Evolutionary conservation across 2,113 vertebrate genomes (phyloP).

Genomic region (Syrrhaptes paradoxus): DNA sequence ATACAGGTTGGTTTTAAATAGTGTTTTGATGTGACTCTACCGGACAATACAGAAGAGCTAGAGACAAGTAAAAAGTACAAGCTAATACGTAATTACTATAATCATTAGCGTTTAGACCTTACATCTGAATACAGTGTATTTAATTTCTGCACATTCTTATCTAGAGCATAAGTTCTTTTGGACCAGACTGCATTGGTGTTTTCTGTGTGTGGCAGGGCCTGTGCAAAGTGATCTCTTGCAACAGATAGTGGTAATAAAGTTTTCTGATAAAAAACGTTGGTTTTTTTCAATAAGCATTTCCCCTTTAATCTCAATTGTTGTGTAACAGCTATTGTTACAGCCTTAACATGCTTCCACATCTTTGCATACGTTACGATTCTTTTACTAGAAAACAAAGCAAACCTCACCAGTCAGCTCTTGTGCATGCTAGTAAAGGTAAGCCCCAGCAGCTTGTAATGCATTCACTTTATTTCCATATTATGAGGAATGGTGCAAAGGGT

Average conservation of each 20-base stretch:
- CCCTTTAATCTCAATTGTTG: not conserved
- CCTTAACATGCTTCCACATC: not conserved
- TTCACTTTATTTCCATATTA: not conserved
- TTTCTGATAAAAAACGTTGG: not conserved
- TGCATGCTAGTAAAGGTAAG: not conserved
- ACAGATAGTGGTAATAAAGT: not conserved
- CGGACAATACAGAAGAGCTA: not conserved
- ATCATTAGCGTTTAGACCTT: not conserved
- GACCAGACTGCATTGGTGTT: not conserved
- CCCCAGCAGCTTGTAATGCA: not conserved
- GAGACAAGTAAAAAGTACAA: not conserved
- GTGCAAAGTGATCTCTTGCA: not conserved
- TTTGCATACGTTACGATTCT: not conserved
- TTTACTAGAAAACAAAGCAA: not conserved
- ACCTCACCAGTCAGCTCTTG: not conserved
- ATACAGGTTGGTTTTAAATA: not conserved
- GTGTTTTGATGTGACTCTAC: not conserved
- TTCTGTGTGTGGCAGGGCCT: not conserved
- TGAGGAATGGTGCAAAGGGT: not conserved
- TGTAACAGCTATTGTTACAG: not conserved
- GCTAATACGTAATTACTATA: not conserved
- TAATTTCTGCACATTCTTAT: not conserved
- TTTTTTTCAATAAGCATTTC: not conserved
- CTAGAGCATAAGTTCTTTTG: not conserved
- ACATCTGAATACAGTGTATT: not conserved